Conservation (phyloP, 2,113 vertebrate species). For the Cinclus cinclus region DNA sequence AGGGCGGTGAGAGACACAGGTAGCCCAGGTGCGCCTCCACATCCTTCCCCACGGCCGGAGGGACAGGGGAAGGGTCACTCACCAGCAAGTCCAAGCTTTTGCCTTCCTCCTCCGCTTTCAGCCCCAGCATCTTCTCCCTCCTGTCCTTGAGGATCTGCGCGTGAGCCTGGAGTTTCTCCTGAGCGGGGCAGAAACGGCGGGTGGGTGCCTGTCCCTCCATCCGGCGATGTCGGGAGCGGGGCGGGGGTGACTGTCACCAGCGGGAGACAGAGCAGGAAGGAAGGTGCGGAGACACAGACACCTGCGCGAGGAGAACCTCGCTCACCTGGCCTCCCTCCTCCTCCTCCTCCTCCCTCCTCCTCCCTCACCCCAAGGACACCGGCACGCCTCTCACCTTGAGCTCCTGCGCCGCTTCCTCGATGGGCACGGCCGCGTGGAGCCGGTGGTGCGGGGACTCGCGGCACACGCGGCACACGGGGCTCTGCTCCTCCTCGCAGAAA, state of each 20-base stretch:
- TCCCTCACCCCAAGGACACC: rapidly evolving
- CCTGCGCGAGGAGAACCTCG: rapidly evolving
- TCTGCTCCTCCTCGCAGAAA: slow-evolving; percentile 84
- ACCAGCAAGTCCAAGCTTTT: slow-evolving; percentile 41
- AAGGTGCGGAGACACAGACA: background rate
- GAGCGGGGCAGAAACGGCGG: rapidly evolving
- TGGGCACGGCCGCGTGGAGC: slow-evolving; percentile 75
- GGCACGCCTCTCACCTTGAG: slow-evolving; percentile 70
- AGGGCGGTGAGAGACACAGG: rapidly evolving
- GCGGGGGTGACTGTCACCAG: rapidly evolving
- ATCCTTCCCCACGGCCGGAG: rapidly evolving
- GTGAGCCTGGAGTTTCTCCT: slow-evolving; percentile 70
- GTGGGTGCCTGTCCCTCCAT: background rate
- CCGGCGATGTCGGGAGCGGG: rapidly evolving
- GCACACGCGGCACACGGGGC: slow-evolving; percentile 80
- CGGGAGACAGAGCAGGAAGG: rapidly evolving
- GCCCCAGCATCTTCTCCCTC: slow-evolving; percentile 53
- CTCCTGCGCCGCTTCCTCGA: slow-evolving; percentile 78
- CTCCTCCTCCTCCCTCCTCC: background rate
- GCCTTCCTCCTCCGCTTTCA: slow-evolving; percentile 45
- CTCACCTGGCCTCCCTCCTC: background rate
- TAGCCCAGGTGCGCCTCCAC: background rate
- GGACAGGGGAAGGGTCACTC: background rate
- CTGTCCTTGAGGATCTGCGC: slow-evolving; percentile 42
- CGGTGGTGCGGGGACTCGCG: slow-evolving; percentile 73